phyloP scores from a whole-genome alignment of 2,797 vertebrate genomes.

The Aulostomus chinensis region DNA sequence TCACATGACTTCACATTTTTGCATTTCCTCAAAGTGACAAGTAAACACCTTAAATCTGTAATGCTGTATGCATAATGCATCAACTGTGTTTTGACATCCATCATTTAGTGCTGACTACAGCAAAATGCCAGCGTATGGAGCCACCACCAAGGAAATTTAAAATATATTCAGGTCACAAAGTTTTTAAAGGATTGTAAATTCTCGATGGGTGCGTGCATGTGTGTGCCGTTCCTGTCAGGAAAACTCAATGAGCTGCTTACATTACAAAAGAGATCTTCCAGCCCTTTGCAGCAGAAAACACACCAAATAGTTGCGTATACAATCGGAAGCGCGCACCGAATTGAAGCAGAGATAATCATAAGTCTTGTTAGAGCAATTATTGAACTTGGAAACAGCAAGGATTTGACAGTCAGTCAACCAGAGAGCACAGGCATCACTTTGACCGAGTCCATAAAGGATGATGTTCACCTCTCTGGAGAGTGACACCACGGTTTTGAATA shows the following conservation, averaged over 20 bases:
- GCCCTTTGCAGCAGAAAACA: constrained; percentile 63
- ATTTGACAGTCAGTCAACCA: no score
- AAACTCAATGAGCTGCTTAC: constrained; percentile 69
- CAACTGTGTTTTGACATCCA: constrained; percentile 98
- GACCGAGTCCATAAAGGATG: constrained; percentile 70
- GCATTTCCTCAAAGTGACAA: constrained; percentile 98
- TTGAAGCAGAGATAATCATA: constrained; percentile 63
- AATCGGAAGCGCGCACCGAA: constrained; percentile 58
- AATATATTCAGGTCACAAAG: constrained; percentile 94
- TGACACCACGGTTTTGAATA: constrained; percentile 52
- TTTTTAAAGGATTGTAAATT: constrained; percentile 83
- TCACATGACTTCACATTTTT: constrained; percentile 96
- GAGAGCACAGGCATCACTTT: constrained; percentile 60
- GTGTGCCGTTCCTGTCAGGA: constrained; percentile 61
- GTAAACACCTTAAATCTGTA: constrained; percentile 99
- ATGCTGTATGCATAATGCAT: constrained; percentile 99
- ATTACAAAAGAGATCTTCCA: constrained; percentile 71
- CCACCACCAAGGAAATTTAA: constrained; percentile 87
- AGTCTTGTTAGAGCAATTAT: constrained; percentile 75
- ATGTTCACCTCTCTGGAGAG: constrained; percentile 63
- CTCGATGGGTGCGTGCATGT: constrained; percentile 15
- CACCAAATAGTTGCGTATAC: constrained; percentile 58
- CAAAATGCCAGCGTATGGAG: constrained; percentile 87
- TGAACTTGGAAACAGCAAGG: constrained; percentile 70
- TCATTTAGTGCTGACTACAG: constrained; percentile 97